A percentile compares a stretch with the other conserved stretches of the same genome.
These are phyloP conservation scores for Alexandromys fortis DNA, from an alignment of 2,113 vertebrate genomes.

Conservation along the genomic window DNA sequence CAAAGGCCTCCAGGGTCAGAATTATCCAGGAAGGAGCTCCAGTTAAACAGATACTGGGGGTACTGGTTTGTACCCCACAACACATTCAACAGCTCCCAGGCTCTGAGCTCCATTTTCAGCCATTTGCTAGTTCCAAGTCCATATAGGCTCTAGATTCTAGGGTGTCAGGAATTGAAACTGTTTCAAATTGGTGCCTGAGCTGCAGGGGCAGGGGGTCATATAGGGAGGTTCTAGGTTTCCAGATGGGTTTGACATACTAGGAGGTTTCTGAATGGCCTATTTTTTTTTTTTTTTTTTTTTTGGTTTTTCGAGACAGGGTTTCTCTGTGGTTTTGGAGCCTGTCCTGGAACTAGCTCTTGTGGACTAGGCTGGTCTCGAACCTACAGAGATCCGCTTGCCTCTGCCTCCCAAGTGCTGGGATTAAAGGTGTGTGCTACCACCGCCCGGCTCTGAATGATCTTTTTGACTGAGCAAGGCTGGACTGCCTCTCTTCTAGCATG, in stretches of 20 bases:
- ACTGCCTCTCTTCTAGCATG: neutral
- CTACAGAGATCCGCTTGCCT: too few relatives aligned
- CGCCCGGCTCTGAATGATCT: neutral
- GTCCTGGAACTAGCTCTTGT: too few relatives aligned
- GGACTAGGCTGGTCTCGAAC: too few relatives aligned
- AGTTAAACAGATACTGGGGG: neutral
- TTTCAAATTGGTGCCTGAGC: conserved; percentile 22
- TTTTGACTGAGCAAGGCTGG: neutral
- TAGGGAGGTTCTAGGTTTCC: neutral
- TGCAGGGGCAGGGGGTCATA: neutral
- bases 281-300: too few relatives aligned
- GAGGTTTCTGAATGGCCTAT: neutral
- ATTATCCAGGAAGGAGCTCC: neutral
- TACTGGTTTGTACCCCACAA: neutral
- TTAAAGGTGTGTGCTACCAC: too few relatives aligned
- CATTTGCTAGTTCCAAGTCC: neutral
- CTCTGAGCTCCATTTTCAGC: conserved; percentile 21
- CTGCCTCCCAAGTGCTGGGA: too few relatives aligned
- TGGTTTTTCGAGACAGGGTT: too few relatives aligned
- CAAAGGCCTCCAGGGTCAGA: conserved; percentile 13
- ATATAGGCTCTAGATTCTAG: neutral
- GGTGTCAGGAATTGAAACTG: neutral
- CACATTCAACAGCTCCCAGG: neutral
- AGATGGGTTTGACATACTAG: neutral
- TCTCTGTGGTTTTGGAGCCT: too few relatives aligned